Evolutionary conservation across 2,113 vertebrate genomes (phyloP), one percentile per base, ranked within the genome.

Genomic region (Euleptes europaea): DNA sequence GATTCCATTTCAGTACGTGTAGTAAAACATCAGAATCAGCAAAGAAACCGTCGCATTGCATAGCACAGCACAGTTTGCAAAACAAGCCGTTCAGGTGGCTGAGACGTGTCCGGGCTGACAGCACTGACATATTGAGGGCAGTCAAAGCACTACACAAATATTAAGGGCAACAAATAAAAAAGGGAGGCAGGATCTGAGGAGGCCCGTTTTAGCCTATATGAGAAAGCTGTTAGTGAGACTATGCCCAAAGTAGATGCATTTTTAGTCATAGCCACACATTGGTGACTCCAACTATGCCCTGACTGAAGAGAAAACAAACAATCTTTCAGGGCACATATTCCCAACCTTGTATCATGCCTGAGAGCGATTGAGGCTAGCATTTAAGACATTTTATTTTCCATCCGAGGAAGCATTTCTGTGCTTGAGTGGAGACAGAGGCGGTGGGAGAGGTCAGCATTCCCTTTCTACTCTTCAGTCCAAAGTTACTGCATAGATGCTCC

Each of bases 181-280:
- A 42, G n/a, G 2, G 21, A 1, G 13, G 13, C 10, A 0, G 0
- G 67, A 47, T 57, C 4, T 60, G 81, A 21, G 23, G 2, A 33
- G n/a, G n/a, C 42, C 78, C 87, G n/a, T 0, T 57, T 57, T 57
- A 57, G 2, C 54, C 17, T 21, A 23, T 57, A 23, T 57, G 54
- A 57, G 17, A 57, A 57, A 57, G 19, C 54, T 57, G 19, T 23
- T 21, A 81, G 35, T 63, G 11, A 47, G 86, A 79, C 54, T 1
- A 6, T 57, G 54, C 54, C 54, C 91, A 71, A 26, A 4, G 2
- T 13, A 26, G 1, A 1, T 82, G 6, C 1, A 77, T 1, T 2
- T 81, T 42, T 28, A 23, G 35, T 21, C 42, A 72, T 42, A 13
- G 23, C 23, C 70, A 44, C 70, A 72, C 44, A 28, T 42, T 42